Conservation (phyloP, 1,140 invertebrate species). For the Drosophila nigrodunni region DNA sequence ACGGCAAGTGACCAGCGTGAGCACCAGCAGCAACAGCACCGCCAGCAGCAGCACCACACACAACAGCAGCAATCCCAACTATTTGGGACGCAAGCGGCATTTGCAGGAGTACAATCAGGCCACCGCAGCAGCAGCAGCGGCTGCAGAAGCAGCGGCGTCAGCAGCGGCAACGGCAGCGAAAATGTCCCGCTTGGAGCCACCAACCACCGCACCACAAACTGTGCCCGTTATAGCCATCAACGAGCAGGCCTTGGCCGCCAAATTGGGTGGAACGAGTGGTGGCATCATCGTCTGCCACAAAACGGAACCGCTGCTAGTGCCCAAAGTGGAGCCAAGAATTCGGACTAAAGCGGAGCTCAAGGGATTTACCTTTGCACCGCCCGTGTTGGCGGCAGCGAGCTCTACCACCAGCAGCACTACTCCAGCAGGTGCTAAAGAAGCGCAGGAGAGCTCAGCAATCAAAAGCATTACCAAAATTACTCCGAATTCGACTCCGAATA, state of each 20-base stretch:
- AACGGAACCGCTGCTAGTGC: constrained; percentile 17
- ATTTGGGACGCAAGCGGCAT: constrained; percentile 72
- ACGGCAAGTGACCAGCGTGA: constrained; percentile 22
- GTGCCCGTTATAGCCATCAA: constrained; percentile 71
- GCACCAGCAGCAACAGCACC: constrained; percentile 21
- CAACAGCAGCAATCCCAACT: constrained; percentile 73
- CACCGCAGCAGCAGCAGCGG: constrained; percentile 29
- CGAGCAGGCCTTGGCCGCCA: constrained; percentile 59
- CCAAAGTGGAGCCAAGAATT: constrained; percentile 88
- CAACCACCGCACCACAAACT: constrained; percentile 3
- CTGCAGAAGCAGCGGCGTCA: background rate
- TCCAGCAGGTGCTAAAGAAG: background rate
- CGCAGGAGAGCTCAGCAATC: background rate
- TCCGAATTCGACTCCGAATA: background rate
- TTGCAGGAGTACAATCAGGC: constrained; percentile 76
- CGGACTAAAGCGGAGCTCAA: constrained; percentile 93
- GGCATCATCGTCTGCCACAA: constrained; percentile 27
- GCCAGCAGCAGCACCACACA: constrained; percentile 30
- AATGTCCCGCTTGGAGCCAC: constrained; percentile 46
- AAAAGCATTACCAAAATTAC: background rate
- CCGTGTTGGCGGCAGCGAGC: constrained; percentile 45
- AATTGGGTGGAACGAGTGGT: constrained; percentile 5
- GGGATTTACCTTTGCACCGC: constrained; percentile 85
- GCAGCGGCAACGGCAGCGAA: constrained; percentile 40
- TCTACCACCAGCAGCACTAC: constrained; percentile 50